These are phyloP conservation scores for Peromyscus maniculatus DNA, from an alignment of 2,113 vertebrate genomes.

Conservation along the genomic window DNA sequence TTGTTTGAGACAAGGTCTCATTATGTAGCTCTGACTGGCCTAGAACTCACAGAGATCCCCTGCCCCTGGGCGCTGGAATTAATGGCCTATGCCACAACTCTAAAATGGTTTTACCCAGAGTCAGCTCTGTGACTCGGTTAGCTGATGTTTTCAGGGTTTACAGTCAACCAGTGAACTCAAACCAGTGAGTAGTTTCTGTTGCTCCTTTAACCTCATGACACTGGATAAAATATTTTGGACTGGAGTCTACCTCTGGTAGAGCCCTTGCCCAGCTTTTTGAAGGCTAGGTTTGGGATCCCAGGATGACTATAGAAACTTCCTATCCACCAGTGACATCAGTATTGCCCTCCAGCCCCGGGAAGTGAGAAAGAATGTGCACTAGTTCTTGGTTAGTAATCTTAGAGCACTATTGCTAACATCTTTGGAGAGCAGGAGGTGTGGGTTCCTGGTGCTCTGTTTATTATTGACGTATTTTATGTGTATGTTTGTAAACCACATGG, in stretches of 20 bases:
- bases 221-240: slow-evolving; percentile 30
- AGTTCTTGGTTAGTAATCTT: neutral
- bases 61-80: neutral
- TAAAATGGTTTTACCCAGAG: slow-evolving; percentile 1
- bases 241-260: neutral
- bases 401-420: neutral
- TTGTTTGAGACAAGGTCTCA: neutral
- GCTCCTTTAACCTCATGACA: neutral
- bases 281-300: neutral
- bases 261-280: neutral
- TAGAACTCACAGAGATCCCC: neutral
- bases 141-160: slow-evolving; percentile 16
- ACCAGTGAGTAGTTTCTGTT: neutral
- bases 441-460: neutral
- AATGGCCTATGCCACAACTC: neutral
- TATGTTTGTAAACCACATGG: neutral
- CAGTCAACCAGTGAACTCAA: neutral
- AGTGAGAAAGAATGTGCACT: neutral
- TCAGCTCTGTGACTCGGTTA: slow-evolving; percentile 18
- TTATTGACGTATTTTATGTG: neutral
- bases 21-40: neutral
- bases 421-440: neutral
- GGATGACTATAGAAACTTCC: neutral
- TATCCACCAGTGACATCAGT: neutral
- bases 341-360: neutral